Percentiles rank a stretch among this genome's conserved stretches.
phyloP scores from a whole-genome alignment of 35 echinoderm and acorn worm species.

The Eucidaris tribuloides region DNA sequence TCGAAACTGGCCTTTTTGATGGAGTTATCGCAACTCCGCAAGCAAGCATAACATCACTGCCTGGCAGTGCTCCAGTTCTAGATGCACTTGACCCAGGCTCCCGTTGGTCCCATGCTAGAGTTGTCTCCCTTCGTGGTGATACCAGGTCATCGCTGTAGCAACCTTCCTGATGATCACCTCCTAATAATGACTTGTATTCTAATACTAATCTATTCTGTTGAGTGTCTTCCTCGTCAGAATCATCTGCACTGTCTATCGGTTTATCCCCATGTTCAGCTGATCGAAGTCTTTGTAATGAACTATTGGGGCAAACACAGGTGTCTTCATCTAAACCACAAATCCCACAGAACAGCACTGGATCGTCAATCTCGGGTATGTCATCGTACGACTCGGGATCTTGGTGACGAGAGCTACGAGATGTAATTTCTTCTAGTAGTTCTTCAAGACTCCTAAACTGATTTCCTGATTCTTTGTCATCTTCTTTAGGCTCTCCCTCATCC shows the following conservation, averaged over 20 bases:
- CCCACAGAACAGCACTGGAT: constrained; percentile 71
- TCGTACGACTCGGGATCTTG: constrained; percentile 10
- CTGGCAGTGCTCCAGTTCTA: not conserved
- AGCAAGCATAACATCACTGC: constrained; percentile 7
- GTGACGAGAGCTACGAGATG: not conserved
- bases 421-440: constrained; percentile 12
- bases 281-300: constrained; percentile 15
- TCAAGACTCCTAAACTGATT: not conserved
- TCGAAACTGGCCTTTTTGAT: not conserved
- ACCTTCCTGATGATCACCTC: not conserved
- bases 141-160: constrained; percentile 7
- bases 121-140: not conserved
- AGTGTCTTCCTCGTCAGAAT: not conserved
- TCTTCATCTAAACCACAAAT: constrained; percentile 82
- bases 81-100: not conserved
- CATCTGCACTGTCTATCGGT: no score
- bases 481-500: no score
- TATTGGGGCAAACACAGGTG: constrained; percentile 67
- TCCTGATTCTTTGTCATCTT: no score
- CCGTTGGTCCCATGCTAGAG: not conserved
- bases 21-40: not conserved
- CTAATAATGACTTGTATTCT: constrained; percentile 7
- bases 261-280: not conserved
- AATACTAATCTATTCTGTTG: not conserved
- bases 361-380: constrained; percentile 79